A percentile compares a stretch with the other conserved stretches of the same genome.
Evolutionary conservation across 2,113 vertebrate genomes (phyloP).

Genomic region (Catharus bicknelli): DNA sequence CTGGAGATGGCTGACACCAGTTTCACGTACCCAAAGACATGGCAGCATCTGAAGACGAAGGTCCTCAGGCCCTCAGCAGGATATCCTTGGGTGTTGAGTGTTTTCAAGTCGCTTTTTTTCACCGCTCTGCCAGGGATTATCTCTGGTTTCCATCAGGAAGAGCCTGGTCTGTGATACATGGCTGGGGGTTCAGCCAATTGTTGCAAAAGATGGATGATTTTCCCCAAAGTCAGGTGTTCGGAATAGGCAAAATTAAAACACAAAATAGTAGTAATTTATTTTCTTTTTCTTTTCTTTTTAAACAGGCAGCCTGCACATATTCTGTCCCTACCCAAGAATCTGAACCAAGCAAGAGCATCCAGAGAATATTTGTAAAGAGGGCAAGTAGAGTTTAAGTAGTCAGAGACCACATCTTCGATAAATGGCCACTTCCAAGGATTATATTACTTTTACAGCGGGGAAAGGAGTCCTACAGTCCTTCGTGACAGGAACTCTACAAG

Average conservation of each 20-base stretch:
- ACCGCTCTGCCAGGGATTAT: not conserved
- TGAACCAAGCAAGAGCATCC: not conserved
- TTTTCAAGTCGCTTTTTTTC: not conserved
- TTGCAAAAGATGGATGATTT: not conserved
- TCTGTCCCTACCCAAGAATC: not conserved
- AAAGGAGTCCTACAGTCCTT: not conserved
- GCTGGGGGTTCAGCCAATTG: not conserved
- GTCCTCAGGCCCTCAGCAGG: not conserved
- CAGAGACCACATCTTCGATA: not conserved
- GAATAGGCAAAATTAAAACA: not conserved
- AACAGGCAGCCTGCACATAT: not conserved
- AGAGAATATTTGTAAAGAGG: not conserved
- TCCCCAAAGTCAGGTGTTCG: not conserved
- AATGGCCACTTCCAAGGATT: not conserved
- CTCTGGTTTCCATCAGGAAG: not conserved
- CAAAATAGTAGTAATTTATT: rapidly evolving
- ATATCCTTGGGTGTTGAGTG: not conserved
- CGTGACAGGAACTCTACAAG: not conserved
- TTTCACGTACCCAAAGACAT: not conserved
- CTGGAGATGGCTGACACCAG: not conserved
- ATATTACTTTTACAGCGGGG: not conserved
- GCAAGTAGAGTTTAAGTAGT: not conserved
- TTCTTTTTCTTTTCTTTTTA: not conserved
- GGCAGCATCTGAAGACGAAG: not conserved
- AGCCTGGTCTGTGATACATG: not conserved